Percentiles rank a stretch among this genome's conserved stretches.
phyloP scores from a whole-genome alignment of 2,888 invertebrate genomes.

The Acrocera orbiculus region DNA sequence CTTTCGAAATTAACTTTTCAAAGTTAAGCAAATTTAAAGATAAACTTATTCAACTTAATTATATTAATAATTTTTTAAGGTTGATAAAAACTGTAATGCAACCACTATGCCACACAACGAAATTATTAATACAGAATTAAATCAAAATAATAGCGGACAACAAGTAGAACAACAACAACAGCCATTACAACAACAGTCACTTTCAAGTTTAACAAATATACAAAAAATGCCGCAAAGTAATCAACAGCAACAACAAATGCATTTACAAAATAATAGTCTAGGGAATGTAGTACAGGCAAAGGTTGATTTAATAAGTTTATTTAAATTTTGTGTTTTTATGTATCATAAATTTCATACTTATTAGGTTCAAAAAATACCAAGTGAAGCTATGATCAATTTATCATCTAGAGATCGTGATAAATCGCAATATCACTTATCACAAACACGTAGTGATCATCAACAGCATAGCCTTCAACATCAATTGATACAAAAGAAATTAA shows the following conservation, averaged over 20 bases:
- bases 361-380: conserved; percentile 13
- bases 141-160: conserved; percentile 26
- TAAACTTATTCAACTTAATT: no score
- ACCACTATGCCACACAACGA: conserved; percentile 32
- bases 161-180: conserved; percentile 20
- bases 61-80: no score
- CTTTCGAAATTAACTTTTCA: no score
- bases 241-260: conserved; percentile 15
- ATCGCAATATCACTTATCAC: conserved; percentile 2
- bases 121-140: conserved; percentile 18
- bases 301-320: no score
- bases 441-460: conserved; percentile 11
- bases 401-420: conserved; percentile 8
- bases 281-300: no score
- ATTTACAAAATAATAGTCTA: conserved; percentile 4
- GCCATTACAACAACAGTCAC: conserved; percentile 22
- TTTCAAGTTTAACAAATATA: no score
- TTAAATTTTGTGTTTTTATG: no score
- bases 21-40: no score
- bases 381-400: conserved; percentile 14
- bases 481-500: conserved; percentile 7
- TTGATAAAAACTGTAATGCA: conserved; percentile 54
- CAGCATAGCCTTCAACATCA: conserved; percentile 13
- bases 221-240: no score
- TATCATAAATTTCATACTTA: neutral